phyloP scores from a whole-genome alignment of 2,888 invertebrate species.

The Belgica antarctica region DNA sequence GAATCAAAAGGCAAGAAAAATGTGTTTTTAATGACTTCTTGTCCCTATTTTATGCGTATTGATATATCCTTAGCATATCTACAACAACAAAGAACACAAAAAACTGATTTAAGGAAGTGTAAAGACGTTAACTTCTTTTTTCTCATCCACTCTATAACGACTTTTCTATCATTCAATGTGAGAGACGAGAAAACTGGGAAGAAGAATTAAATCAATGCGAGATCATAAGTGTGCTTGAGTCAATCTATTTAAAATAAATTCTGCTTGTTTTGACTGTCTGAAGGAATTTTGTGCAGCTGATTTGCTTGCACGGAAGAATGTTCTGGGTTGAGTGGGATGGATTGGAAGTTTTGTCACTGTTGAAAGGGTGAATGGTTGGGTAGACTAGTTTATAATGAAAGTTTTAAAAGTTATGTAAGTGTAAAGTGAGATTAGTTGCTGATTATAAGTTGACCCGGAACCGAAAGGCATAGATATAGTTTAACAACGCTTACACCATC shows the following conservation, averaged over 20 bases:
- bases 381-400: too few species aligned
- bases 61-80: slow-evolving; percentile 26
- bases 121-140: slow-evolving; percentile 36
- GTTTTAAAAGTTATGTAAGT: too few species aligned
- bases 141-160: slow-evolving; percentile 38
- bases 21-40: slow-evolving; percentile 38
- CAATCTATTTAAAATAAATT: slow-evolving; percentile 35
- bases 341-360: too few species aligned
- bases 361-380: too few species aligned
- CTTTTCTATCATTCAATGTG: slow-evolving; percentile 32
- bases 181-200: too few species aligned
- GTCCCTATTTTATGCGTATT: slow-evolving; percentile 6
- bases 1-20: slow-evolving; percentile 19
- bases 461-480: too few species aligned
- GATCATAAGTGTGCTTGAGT: slow-evolving; percentile 42
- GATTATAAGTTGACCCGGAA: too few species aligned
- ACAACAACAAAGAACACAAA: not conserved
- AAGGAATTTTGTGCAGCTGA: slow-evolving; percentile 13
- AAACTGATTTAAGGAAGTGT: slow-evolving; percentile 26
- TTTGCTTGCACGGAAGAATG: too few species aligned
- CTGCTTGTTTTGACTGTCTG: not conserved
- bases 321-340: too few species aligned
- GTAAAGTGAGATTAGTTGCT: too few species aligned
- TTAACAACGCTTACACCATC: too few species aligned
- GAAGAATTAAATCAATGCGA: slow-evolving; percentile 28